phyloP scores from a whole-genome alignment of 2,113 vertebrate species.

The Athene cunicularia region DNA sequence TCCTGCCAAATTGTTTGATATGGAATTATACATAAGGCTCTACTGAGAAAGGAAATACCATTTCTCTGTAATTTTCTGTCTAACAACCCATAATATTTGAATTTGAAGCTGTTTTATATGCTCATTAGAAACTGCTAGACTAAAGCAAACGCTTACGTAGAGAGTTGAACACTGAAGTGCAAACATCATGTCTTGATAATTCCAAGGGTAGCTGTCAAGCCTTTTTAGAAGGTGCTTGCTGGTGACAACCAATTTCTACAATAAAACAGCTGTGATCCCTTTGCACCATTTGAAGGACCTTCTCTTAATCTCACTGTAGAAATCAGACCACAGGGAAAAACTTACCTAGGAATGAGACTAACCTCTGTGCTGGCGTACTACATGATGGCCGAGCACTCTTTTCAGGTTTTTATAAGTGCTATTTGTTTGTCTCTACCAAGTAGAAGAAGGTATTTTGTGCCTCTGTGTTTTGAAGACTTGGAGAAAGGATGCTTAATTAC shows the following conservation, averaged over 20 bases:
- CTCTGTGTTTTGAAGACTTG: neutral
- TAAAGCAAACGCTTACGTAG: neutral
- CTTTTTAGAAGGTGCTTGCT: neutral
- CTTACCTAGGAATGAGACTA: neutral
- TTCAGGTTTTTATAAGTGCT: neutral
- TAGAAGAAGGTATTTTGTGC: neutral
- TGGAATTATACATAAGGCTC: neutral
- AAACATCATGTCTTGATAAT: accelerated
- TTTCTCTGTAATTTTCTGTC: neutral
- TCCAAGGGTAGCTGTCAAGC: neutral
- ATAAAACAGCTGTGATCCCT: neutral
- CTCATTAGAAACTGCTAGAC: neutral
- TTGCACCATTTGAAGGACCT: neutral
- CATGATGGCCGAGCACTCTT: neutral
- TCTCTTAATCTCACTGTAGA: accelerated
- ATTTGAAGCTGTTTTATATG: neutral
- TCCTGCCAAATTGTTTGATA: neutral
- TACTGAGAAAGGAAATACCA: neutral
- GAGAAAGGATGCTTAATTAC: neutral
- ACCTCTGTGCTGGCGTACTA: neutral
- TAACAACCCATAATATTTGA: neutral
- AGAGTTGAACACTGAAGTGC: neutral
- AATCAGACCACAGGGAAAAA: neutral
- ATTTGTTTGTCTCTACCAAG: neutral
- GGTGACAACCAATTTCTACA: neutral